phyloP scores from a whole-genome alignment of 2,113 vertebrate genomes.

The Myrmecophaga tridactyla region DNA sequence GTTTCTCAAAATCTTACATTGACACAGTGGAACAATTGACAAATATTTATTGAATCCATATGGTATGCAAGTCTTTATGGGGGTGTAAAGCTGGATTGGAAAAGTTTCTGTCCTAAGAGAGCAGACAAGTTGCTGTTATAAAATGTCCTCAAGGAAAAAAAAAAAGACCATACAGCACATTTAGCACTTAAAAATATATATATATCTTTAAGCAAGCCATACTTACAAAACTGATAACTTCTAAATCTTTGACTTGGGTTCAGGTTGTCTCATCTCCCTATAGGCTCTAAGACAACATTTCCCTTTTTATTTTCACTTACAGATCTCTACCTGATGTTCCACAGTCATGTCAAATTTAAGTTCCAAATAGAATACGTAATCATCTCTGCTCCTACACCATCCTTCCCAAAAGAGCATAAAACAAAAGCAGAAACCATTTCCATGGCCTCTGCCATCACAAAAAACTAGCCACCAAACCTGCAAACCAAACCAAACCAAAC shows the following conservation, averaged over 20 bases:
- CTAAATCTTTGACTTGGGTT: not conserved
- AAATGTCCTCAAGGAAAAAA: conserved; percentile 22
- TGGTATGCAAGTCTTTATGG: conserved; percentile 29
- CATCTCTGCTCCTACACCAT: not conserved
- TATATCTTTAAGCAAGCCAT: not conserved
- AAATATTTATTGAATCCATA: conserved; percentile 63
- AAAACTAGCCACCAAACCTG: not conserved
- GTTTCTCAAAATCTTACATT: conserved; percentile 60
- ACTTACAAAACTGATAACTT: not conserved
- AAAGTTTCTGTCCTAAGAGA: conserved; percentile 26
- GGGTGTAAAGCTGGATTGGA: conserved; percentile 15
- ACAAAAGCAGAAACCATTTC: conserved; percentile 19
- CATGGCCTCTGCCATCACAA: not conserved
- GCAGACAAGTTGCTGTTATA: conserved; percentile 22
- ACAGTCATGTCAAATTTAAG: not conserved
- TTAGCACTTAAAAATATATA: conserved; percentile 47
- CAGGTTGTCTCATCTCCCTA: not conserved
- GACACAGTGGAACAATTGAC: conserved; percentile 49
- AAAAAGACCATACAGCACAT: not conserved
- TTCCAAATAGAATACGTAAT: not conserved
- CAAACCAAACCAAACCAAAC: not conserved
- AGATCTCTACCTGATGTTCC: not conserved
- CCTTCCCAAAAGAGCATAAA: not conserved
- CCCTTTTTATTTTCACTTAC: not conserved
- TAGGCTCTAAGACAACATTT: not conserved